phyloP scores from a whole-genome alignment of 2,888 invertebrate species.

The Campoplex nolae region DNA sequence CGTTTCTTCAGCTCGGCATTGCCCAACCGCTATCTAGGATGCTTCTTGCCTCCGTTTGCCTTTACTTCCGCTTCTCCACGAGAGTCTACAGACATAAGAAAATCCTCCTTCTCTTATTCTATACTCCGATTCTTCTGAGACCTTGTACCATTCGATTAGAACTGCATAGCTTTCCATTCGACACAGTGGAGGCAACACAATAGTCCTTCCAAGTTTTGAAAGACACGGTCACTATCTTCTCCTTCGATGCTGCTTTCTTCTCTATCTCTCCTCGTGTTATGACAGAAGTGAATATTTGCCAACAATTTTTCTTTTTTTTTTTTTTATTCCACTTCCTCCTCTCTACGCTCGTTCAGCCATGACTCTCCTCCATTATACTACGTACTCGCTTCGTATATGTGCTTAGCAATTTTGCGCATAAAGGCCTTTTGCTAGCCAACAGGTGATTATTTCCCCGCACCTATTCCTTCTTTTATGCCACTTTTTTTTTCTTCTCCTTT shows the following conservation, averaged over 20 bases:
- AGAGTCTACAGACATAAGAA: slow-evolving; percentile 25
- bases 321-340: slow-evolving; percentile 62
- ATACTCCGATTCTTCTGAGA: not conserved
- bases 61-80: slow-evolving; percentile 62
- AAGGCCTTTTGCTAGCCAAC: slow-evolving; percentile 51
- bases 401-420: slow-evolving; percentile 10
- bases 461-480: slow-evolving; percentile 38
- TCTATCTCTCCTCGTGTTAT: not conserved
- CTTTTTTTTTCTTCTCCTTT: slow-evolving; percentile 53
- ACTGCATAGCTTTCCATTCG: slow-evolving; percentile 42
- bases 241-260: not conserved
- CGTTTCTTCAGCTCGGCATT: slow-evolving; percentile 42
- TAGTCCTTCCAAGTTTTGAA: not conserved
- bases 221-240: not conserved
- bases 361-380: slow-evolving; percentile 18
- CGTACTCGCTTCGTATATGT: slow-evolving; percentile 9
- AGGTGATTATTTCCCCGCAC: slow-evolving; percentile 59
- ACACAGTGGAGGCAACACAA: slow-evolving; percentile 7
- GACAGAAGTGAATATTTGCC: slow-evolving; percentile 23
- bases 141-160: slow-evolving; percentile 38
- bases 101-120: not conserved
- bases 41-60: slow-evolving; percentile 59
- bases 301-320: not conserved
- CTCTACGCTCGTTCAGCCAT: slow-evolving; percentile 60
- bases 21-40: slow-evolving; percentile 55